Evolutionary conservation across 2,888 invertebrate genomes (phyloP), one percentile per base, ranked within the genome.

Genomic region (Drosophila demipolita): DNA sequence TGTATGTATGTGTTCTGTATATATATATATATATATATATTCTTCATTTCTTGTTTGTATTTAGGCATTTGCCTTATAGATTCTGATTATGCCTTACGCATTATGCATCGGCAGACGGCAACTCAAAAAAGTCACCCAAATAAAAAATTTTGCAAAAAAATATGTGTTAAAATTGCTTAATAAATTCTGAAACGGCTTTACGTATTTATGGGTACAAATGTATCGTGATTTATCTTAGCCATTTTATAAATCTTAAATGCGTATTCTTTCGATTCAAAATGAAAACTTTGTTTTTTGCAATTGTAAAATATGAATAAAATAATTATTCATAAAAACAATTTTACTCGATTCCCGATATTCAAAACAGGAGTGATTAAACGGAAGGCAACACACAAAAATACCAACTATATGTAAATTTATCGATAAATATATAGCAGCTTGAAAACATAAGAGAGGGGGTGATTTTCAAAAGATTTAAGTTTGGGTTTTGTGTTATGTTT

Each of bases 181-280:
- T 20, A 49, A 59, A 65, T 68, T 66, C 68, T 75, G 32, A 75
- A 75, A 74, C 64, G 62, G 66, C 45, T 66, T 82, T 82, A 82
- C 82, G 82, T 82, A 82, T 82, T 73, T 75, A 66, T 67, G 70
- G 82, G 70, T 79, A 75, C 54, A 73, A 75, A 58, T 40, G 49
- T 64, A 42, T 70, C 38, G 15, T 62, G 52, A 52, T 71, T 75
- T 38, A 53, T 57, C 53, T 62, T 71, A 57, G 49, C 50, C 57
- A 69, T 68, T 58, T 61, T 59, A 35, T 54, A 65, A 70, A 52
- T 36, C 23, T 55, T 78, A 73, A 80, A 80, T 73, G 71, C 76
- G 55, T 68, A 69, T 57, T 48, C 40, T 45, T 60, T 23, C 45
- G 32, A 12, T 26, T 32, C 32, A 40, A 36, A 66, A 42, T 12